Base-by-base conservation (phyloP, 1,140 invertebrate species). In the Potamilus streckersoni region DNA sequence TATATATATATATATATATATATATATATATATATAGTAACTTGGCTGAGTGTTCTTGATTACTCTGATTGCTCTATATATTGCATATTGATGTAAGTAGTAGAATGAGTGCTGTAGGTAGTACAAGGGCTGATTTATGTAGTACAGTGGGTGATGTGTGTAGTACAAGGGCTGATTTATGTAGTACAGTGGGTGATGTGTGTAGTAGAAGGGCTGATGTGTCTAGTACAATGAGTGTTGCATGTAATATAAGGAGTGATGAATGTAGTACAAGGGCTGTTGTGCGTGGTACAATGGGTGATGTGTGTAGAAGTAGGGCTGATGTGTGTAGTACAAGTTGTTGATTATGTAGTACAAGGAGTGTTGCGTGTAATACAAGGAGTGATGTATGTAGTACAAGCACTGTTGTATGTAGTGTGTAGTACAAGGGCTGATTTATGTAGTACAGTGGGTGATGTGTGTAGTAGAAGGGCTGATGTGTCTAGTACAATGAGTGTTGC, bases 221-320 rank as follows among this genome's bases (percentile, higher is more conserved):
- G 1, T 19, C 2, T 66, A 66, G 64, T 66, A 66, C 16, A 19
- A 66, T 2, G 16, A 66, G 64, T 66, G 16, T 16, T 66, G 27
- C 19, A 20, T 20, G 64, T 66, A 66, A 23, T 66, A 66, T 1
- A 19, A 66, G 64, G 16, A 66, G 64, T 66, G 27, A 66, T 66
- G 27, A 1, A 19, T 19, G 64, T 66, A 66, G 64, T 66, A 66
- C 16, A 19, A 66, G 64, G 1, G 2, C 15, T 66, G 27, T 1
- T 66, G 27, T 16, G 1, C 1, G 64, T 66, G 2, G 64, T 66
- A 2, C 16, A 19, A 66, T 2, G 15, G 27, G 64, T 66, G 27
- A 23, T 66, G 27, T 16, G 1, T 19, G 64, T 66, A 66, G 64
- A 2, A 66, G 2, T 2, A 66, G 64, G 16, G 27, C 16, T 66